A percentile compares a stretch with the other conserved stretches of the same genome.
These are phyloP conservation scores for Drosophila anomelani DNA, from an alignment of 2,888 invertebrate genomes.

Conservation along the genomic window DNA sequence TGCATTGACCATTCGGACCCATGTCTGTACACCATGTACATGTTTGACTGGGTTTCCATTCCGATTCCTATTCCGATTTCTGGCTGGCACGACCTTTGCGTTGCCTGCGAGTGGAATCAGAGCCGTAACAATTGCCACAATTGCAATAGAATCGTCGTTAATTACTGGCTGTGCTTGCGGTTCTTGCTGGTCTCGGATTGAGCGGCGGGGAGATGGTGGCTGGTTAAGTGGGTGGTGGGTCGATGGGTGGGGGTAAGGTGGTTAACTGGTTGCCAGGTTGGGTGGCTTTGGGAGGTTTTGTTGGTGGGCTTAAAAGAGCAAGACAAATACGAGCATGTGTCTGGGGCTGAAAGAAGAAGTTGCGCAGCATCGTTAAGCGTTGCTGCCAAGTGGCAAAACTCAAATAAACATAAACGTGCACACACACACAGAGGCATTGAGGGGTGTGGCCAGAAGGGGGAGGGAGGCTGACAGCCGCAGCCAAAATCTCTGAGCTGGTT, in stretches of 20 bases:
- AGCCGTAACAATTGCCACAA: conserved; percentile 83
- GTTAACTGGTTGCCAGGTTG: conserved; percentile 2
- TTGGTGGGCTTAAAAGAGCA: conserved; percentile 73
- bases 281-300: conserved; percentile 11
- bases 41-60: conserved; percentile 10
- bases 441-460: conserved; percentile 2
- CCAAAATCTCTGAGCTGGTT: conserved; percentile 76
- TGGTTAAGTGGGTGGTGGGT: conserved; percentile 6
- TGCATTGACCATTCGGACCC: conserved; percentile 8
- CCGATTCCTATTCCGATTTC: conserved; percentile 3
- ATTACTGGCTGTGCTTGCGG: conserved; percentile 81
- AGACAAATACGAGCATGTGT: conserved; percentile 74
- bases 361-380: conserved; percentile 77
- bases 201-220: conserved; percentile 12
- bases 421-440: conserved; percentile 6
- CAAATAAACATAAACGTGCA: conserved; percentile 78
- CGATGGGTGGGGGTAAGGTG: conserved; percentile 10
- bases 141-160: conserved; percentile 84
- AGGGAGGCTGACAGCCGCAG: conserved; percentile 26
- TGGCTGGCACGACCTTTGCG: conserved; percentile 12
- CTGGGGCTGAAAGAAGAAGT: conserved; percentile 53
- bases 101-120: conserved; percentile 69
- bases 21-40: neutral
- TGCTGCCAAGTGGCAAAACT: conserved; percentile 80
- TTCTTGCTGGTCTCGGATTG: conserved; percentile 47